Evolutionary conservation across 2,113 vertebrate species (phyloP).

Genomic region (Phylloscopus trochilus): DNA sequence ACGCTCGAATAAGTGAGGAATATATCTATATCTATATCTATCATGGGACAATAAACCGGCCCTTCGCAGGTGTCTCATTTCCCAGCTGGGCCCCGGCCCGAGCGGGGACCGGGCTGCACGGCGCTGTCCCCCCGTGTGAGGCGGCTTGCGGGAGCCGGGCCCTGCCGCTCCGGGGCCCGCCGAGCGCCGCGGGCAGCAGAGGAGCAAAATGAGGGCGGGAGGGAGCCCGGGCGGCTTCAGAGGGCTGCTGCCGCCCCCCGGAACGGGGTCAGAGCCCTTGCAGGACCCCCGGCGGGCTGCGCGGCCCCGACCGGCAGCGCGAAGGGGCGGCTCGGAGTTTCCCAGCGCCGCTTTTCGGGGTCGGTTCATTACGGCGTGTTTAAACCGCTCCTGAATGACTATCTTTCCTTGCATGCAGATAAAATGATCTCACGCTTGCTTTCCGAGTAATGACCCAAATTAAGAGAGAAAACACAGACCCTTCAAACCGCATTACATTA

Average conservation of each 20-base stretch:
- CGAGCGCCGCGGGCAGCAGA: background rate
- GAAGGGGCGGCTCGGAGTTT: background rate
- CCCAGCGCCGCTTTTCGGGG: constrained; percentile 11
- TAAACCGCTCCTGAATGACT: constrained; percentile 72
- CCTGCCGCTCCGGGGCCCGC: background rate
- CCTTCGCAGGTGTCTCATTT: constrained; percentile 69
- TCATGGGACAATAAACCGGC: constrained; percentile 75
- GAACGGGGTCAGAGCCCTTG: background rate
- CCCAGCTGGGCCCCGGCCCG: background rate
- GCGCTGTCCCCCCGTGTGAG: background rate
- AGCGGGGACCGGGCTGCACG: background rate
- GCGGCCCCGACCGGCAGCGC: background rate
- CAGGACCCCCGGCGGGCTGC: background rate
- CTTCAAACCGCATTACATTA: constrained; percentile 92
- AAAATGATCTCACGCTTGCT: constrained; percentile 89
- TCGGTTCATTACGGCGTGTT: constrained; percentile 48
- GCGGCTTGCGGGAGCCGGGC: background rate
- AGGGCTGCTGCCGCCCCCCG: background rate
- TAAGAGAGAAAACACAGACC: constrained; percentile 90
- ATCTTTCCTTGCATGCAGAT: constrained; percentile 72
- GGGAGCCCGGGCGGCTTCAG: background rate
- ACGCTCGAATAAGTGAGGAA: constrained; percentile 75
- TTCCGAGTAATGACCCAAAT: constrained; percentile 91
- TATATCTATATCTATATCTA: constrained; percentile 71
- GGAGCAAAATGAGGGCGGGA: background rate